Evolutionary conservation across 2,888 invertebrate species (phyloP), one percentile per base, ranked within the genome.

Genomic region (Coleophora deauratella): DNA sequence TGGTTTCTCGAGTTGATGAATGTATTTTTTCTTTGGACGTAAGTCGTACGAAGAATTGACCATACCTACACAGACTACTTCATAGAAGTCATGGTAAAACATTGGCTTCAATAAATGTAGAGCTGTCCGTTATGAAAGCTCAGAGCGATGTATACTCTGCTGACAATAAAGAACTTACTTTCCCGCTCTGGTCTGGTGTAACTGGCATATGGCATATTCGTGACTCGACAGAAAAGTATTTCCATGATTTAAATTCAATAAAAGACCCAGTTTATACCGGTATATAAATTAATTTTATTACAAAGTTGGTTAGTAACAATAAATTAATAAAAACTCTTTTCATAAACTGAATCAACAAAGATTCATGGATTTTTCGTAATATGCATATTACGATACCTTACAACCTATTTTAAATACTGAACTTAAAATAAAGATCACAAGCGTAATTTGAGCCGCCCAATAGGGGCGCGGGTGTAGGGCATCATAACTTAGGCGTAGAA

Each of bases 381-480:
- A 84, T 84, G 84, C 84, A 84, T 82, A 84, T 84, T 81, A 84
- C 84, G 84, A 78, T 66, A 80, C 76, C 81, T 84, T 84, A 84
- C 76, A 77, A 64, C 71, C 82, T 84, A 84, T 67, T 78, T 21
- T 75, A 80, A 82, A 82, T 82, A 84, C 81, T 84, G 79, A 61
- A 79, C 82, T 81, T 80, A 84, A 73, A 75, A 69, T 67, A 74
- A 66, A 79, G 70, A 84, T 84, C 82, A 84, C 84, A 82, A 84
- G 84, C 82, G 81, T 82, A 77, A 64, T 73, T 80, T 80, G 82
- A 80, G 82, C 77, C 75, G 65, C 73, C 80, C 79, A 55, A 58
- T 59, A 54, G 63, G 68, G 77, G 72, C 70, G 68, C 66, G 68
- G 74, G 76, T 79, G 80, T 77, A 74, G 77, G 82, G 80, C 79